Percentiles rank a stretch among this genome's conserved stretches.
Conservation (phyloP, 2,888 invertebrate genomes). For the Nebria salina region DNA sequence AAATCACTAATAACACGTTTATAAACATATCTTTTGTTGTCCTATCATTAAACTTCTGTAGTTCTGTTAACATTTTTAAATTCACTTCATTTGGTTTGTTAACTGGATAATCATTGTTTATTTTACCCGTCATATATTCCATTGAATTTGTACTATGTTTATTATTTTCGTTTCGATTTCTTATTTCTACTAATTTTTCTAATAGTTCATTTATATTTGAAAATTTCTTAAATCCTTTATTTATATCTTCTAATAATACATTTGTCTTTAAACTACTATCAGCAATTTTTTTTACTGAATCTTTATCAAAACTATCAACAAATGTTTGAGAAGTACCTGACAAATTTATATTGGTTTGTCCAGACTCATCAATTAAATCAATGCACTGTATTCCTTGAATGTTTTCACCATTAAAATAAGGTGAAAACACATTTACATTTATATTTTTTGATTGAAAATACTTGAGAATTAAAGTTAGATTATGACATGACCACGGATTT, state of each 20-base stretch:
- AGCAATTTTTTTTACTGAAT: not conserved
- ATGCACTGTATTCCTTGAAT: not conserved
- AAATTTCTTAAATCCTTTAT: no score
- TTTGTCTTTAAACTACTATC: not conserved
- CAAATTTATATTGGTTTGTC: not conserved
- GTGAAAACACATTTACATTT: not conserved
- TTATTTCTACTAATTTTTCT: not conserved
- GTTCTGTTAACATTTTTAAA: no score
- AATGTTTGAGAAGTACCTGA: not conserved
- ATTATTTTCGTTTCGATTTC: not conserved
- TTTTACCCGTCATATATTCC: not conserved
- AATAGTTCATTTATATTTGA: not conserved
- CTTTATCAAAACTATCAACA: not conserved
- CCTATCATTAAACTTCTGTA: no score
- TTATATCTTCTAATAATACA: not conserved
- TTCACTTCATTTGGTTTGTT: no score
- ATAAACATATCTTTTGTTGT: no score
- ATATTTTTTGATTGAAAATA: slow-evolving; percentile 1
- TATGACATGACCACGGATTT: slow-evolving; percentile 6
- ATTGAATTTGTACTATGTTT: not conserved
- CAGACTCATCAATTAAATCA: not conserved
- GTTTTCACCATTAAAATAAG: not conserved
- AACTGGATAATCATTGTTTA: not conserved
- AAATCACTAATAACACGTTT: not conserved
- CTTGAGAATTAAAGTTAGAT: slow-evolving; percentile 2